Evolutionary conservation across 2,113 vertebrate genomes (phyloP), one percentile per base, ranked within the genome.

Genomic region (Rynchops niger): DNA sequence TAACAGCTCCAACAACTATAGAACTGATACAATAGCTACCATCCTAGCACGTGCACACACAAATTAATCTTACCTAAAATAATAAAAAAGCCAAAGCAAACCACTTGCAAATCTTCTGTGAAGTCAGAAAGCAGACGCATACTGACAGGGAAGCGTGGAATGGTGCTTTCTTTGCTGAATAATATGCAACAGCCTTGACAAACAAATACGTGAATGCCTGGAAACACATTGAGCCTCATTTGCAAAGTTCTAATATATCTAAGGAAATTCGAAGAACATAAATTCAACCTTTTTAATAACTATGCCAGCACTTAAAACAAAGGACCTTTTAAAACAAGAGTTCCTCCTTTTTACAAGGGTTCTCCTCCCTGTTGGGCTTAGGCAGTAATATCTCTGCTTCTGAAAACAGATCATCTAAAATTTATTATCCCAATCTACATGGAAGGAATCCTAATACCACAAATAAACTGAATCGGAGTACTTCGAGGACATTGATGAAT

Each of bases 331-430:
- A 86, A 90, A 93, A 77, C 40, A 84, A 66, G 38, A 56, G 42
- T 90, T 94, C 90, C 82, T 88, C 45, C 63, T 86, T 93, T 96
- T 96, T 73, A 88, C 38, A 91, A 94, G 56, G 7, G 8, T 91
- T 96, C 58, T 90, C 83, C 77, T 97, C 85, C 50, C 62, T 89
- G 73, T 93, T 91, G 78, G 53, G 93, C 96, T 79, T 94, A 94
- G 89, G 66, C 89, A 95, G 63, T 70, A 97, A 86, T 82, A 92
- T 66, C 92, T 97, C 81, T 95, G 81, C 86, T 96, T 97, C 59
- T 94, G 90, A 93, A 96, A 95, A 86, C 58, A 95, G 79, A 95
- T 85, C 9, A 70, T 96, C 79, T 90, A 91, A 96, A 98, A 96
- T 95, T 97, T 97, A 97, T 97, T 95, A 69, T 58, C 58, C 10